Conservation (phyloP, 2,797 vertebrate species). For the Karalla daura region DNA sequence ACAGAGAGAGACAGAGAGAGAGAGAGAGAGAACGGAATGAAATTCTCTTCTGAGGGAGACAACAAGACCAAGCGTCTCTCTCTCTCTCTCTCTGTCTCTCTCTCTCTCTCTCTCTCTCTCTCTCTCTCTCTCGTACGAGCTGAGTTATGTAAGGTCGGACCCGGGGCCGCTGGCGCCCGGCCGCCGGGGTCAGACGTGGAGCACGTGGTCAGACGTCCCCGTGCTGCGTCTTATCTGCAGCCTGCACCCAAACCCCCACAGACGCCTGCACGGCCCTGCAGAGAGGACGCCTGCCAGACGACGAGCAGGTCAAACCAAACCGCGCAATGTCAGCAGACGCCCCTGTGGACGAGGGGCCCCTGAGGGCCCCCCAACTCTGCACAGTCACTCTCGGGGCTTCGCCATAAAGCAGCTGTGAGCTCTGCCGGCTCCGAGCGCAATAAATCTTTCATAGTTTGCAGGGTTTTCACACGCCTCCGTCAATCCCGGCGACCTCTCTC, state of each 20-base stretch:
- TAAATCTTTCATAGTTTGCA: constrained; percentile 62
- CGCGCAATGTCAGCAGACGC: constrained; percentile 47
- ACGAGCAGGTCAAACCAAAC: constrained; percentile 60
- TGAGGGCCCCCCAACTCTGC: constrained; percentile 30
- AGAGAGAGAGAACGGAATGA: constrained; percentile 39
- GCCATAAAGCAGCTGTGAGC: constrained; percentile 47
- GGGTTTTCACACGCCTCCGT: constrained; percentile 45
- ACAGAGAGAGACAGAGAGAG: constrained; percentile 62
- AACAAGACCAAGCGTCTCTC: too few relatives aligned
- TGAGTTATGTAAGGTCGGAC: constrained; percentile 59
- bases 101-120: too few relatives aligned
- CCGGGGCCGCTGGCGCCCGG: too few relatives aligned
- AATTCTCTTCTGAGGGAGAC: constrained; percentile 64
- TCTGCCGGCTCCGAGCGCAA: constrained; percentile 48
- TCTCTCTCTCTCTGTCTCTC: too few relatives aligned
- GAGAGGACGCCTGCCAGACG: constrained; percentile 54
- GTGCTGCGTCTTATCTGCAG: constrained; percentile 70
- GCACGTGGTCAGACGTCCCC: constrained; percentile 65
- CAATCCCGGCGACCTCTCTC: constrained; percentile 61
- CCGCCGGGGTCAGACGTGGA: too few relatives aligned
- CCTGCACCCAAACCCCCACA: constrained; percentile 61
- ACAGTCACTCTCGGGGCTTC: constrained; percentile 49
- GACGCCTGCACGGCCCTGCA: constrained; percentile 60
- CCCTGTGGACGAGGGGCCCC: too few relatives aligned
- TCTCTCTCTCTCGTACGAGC: constrained; percentile 35